Evolutionary conservation across 2,888 invertebrate genomes (phyloP).

Genomic region (Prenolepis imparis): DNA sequence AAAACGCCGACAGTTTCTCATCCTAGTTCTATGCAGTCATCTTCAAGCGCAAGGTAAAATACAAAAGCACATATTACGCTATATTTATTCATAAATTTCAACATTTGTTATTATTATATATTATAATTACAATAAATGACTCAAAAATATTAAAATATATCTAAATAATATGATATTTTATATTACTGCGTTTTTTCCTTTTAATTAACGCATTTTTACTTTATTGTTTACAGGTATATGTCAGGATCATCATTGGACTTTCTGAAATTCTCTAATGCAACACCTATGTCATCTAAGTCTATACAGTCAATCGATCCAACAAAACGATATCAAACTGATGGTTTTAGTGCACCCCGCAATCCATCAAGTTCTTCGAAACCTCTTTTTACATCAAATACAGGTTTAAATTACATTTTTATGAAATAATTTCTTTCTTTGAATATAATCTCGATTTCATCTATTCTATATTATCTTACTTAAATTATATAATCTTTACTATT

Average conservation of each 20-base stretch:
- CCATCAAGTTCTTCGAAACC: not conserved
- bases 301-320: not conserved
- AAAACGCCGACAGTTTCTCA: slow-evolving; percentile 19
- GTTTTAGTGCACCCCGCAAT: slow-evolving; percentile 49
- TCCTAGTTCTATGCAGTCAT: not conserved
- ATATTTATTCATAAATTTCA: not conserved
- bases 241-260: not conserved
- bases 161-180: not conserved
- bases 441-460: not conserved
- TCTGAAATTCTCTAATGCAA: not conserved
- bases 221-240: not conserved
- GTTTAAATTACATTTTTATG: slow-evolving; percentile 16
- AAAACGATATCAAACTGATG: slow-evolving; percentile 1
- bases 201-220: not conserved
- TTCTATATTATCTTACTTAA: not conserved
- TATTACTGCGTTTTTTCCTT: not conserved
- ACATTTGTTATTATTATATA: slow-evolving; percentile 21
- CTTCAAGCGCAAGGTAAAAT: slow-evolving; percentile 5
- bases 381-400: not conserved
- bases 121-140: not conserved
- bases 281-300: not conserved
- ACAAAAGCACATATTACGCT: not conserved
- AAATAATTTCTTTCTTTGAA: slow-evolving; percentile 4
- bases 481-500: too few relatives aligned
- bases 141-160: not conserved